phyloP scores from a whole-genome alignment of 2,888 invertebrate genomes.

The Drosophila kuntzei region DNA sequence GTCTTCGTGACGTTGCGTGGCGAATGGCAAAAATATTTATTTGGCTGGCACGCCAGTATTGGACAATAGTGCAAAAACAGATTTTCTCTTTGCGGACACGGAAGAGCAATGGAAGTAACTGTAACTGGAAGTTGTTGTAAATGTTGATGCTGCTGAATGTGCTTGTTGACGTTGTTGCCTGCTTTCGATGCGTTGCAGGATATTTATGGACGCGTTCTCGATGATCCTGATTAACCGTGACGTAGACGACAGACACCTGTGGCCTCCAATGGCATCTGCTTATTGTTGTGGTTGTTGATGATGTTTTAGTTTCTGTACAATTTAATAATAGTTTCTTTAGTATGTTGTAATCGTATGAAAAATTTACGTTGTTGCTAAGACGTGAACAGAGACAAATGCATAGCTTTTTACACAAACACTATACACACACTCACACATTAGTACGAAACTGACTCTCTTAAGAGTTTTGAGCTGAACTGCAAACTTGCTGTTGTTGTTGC shows the following conservation, averaged over 20 bases:
- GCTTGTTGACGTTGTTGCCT: slow-evolving; percentile 14
- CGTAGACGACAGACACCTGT: slow-evolving; percentile 27
- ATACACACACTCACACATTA: slow-evolving; percentile 35
- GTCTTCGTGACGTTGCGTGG: slow-evolving; percentile 44
- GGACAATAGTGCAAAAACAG: slow-evolving; percentile 18
- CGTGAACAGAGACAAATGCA: slow-evolving; percentile 60
- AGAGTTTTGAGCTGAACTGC: slow-evolving; percentile 50
- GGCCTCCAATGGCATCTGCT: slow-evolving; percentile 34
- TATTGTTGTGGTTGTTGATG: slow-evolving; percentile 30
- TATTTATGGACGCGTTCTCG: slow-evolving; percentile 1
- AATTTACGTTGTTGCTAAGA: slow-evolving; percentile 77
- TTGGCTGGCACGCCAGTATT: slow-evolving; percentile 38
- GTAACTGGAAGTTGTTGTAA: slow-evolving; percentile 48
- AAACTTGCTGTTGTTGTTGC: slow-evolving; percentile 45
- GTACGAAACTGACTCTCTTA: slow-evolving; percentile 28
- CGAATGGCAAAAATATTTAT: slow-evolving; percentile 49
- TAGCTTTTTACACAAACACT: slow-evolving; percentile 30
- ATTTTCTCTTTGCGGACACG: slow-evolving; percentile 16
- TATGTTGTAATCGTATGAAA: slow-evolving; percentile 70
- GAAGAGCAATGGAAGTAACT: slow-evolving; percentile 56
- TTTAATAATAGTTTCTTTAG: slow-evolving; percentile 65
- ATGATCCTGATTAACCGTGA: slow-evolving; percentile 27
- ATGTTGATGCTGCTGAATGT: slow-evolving; percentile 21
- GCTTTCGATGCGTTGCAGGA: slow-evolving; percentile 24
- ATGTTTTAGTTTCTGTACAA: slow-evolving; percentile 60